Evolutionary conservation across 35 echinoderm and acorn worm species (phyloP), one percentile per base, ranked within the genome.

Genomic region (Eucidaris tribuloides): DNA sequence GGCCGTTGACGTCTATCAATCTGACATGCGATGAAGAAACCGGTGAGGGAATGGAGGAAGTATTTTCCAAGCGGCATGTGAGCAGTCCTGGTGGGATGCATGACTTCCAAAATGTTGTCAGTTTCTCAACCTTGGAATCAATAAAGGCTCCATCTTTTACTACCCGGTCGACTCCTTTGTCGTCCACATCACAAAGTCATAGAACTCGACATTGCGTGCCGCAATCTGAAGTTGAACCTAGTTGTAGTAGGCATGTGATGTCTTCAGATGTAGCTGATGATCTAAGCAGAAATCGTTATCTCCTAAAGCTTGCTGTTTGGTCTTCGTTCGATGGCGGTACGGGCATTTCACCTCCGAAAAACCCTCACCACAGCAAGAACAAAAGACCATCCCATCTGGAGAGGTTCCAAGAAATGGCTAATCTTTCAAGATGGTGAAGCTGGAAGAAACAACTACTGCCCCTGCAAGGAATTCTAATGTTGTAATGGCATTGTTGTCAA

Each of bases 261-360:
- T 62, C 27, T 62, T 62, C 20, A 62, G 59, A 27, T 4, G 9
- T 31, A 62, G 24, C 3, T 62, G 7, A 19, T 0, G 7, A 62
- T 62, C 59, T 62, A 62, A 19, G 23, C 59, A 62, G 59, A 62
- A 62, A 62, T 62, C 59, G 4, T 62, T 62, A n/a, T 62, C 59
- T 30, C 25, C 59, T 62, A 62, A 0, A 62, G 59, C 59, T 62
- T 62, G 25, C 59, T 62, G 59, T 19, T 31, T 2, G 9, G 59
- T 62, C 59, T 62, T 0, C 23, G 13, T 0, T 7, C 59, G 59
- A 62, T 62, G 59, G 59, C 59, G 59, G 27, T 62, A 62, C 35
- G 28, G 7, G 35, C 3, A 24, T 62, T 32, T 19, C 28, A 3
- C 28, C 28, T 62, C n/a, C n/a, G n/a, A n/a, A n/a, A 32, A 24